These are phyloP conservation scores for Drosophila stalkeri DNA, from an alignment of 2,888 invertebrate genomes.

Conservation along the genomic window DNA sequence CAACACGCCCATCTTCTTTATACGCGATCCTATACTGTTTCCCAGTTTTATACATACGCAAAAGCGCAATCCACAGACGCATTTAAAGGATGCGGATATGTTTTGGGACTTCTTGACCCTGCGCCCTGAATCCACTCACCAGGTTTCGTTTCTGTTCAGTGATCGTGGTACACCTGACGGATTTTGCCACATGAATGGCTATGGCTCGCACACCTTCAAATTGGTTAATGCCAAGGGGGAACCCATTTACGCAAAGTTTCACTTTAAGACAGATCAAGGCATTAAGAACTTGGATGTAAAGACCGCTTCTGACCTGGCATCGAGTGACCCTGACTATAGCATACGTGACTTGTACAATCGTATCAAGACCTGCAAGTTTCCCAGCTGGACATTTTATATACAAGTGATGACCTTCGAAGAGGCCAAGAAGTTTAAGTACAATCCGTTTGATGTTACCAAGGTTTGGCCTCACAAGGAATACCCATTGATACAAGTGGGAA, in stretches of 20 bases:
- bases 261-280: constrained; percentile 96
- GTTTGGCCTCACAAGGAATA: constrained; percentile 95
- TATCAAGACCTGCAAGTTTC: constrained; percentile 90
- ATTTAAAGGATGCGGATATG: constrained; percentile 96
- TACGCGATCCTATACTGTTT: constrained; percentile 96
- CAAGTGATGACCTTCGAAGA: constrained; percentile 96
- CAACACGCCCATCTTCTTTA: constrained; percentile 97
- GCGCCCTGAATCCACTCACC: constrained; percentile 94
- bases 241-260: constrained; percentile 95
- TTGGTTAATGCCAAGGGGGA: constrained; percentile 92
- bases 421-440: constrained; percentile 91
- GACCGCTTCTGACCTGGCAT: constrained; percentile 86
- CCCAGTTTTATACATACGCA: constrained; percentile 99
- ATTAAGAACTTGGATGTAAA: constrained; percentile 91
- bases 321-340: constrained; percentile 94
- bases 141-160: constrained; percentile 93
- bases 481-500: constrained; percentile 95
- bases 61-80: constrained; percentile 96
- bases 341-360: constrained; percentile 96
- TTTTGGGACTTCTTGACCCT: constrained; percentile 98
- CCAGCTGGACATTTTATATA: constrained; percentile 92
- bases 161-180: constrained; percentile 98
- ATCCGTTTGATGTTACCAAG: constrained; percentile 98
- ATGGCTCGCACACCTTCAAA: constrained; percentile 97
- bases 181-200: constrained; percentile 97